A percentile compares a stretch with the other conserved stretches of the same genome.
Conservation (phyloP, 2,888 invertebrate genomes). For the Aphidoletes aphidimyza region DNA sequence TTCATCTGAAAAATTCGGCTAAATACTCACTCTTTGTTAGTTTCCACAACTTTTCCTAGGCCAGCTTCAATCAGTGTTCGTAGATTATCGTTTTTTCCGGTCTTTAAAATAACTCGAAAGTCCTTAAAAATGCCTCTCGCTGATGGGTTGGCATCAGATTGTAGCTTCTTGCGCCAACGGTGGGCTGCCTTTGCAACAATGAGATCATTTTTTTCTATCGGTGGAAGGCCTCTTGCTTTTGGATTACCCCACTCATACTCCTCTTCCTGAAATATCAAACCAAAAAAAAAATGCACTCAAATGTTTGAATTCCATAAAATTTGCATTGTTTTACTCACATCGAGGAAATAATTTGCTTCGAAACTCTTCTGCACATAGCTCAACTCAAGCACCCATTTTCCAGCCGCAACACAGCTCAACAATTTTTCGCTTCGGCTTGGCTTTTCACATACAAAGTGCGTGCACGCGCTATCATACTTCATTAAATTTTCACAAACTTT, state of each 20-base stretch:
- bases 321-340: constrained; percentile 67
- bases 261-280: constrained; percentile 73
- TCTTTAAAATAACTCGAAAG: constrained; percentile 70
- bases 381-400: constrained; percentile 88
- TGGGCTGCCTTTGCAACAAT: constrained; percentile 72
- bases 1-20: no score
- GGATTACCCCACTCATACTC: constrained; percentile 88
- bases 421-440: constrained; percentile 87
- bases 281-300: constrained; percentile 56
- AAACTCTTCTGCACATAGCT: constrained; percentile 79
- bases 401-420: constrained; percentile 85
- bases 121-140: constrained; percentile 68
- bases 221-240: constrained; percentile 67
- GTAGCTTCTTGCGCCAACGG: constrained; percentile 75
- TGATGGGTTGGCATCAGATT: constrained; percentile 59
- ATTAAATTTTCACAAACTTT: constrained; percentile 62
- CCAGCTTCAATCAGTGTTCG: constrained; percentile 81
- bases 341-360: constrained; percentile 71
- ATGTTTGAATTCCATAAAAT: constrained; percentile 59
- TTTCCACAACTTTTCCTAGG: constrained; percentile 75
- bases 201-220: constrained; percentile 67
- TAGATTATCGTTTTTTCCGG: constrained; percentile 73
- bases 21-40: constrained; percentile 54
- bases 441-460: constrained; percentile 81
- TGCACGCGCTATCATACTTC: constrained; percentile 73